Evolutionary conservation across 2,888 invertebrate species (phyloP).

Genomic region (Aphrophora alni): DNA sequence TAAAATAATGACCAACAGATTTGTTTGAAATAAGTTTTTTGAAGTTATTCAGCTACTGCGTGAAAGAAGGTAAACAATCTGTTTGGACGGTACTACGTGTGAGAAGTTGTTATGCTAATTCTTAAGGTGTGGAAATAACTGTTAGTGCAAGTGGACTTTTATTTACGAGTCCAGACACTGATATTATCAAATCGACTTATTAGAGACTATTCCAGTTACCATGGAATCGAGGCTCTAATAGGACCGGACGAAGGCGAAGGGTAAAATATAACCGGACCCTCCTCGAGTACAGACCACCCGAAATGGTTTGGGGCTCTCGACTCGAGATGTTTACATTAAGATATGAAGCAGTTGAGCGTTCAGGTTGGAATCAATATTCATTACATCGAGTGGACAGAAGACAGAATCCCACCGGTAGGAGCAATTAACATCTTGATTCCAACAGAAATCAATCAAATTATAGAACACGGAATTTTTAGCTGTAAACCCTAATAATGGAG

Average conservation of each 20-base stretch:
- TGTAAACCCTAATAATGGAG: no score
- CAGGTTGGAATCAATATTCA: neutral
- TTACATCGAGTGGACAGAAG: neutral
- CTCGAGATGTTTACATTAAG: neutral
- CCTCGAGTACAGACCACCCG: neutral
- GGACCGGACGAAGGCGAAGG: no score
- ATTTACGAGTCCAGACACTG: neutral
- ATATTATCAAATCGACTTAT: conserved; percentile 9
- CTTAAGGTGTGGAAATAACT: conserved; percentile 6
- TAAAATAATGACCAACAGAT: no score
- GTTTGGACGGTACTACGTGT: neutral
- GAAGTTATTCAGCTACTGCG: no score
- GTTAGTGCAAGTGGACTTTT: neutral
- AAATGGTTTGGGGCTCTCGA: neutral
- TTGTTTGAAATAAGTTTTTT: no score
- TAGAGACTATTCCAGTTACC: neutral
- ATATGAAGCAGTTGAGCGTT: neutral
- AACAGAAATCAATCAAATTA: neutral
- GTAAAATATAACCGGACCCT: conserved; percentile 7
- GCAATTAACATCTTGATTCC: neutral
- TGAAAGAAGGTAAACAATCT: no score
- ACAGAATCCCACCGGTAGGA: neutral
- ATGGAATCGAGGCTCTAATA: neutral
- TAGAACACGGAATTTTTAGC: neutral
- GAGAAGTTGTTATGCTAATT: conserved; percentile 2